Evolutionary conservation across 2,888 invertebrate genomes (phyloP).

Genomic region (Luperina nickerlii): DNA sequence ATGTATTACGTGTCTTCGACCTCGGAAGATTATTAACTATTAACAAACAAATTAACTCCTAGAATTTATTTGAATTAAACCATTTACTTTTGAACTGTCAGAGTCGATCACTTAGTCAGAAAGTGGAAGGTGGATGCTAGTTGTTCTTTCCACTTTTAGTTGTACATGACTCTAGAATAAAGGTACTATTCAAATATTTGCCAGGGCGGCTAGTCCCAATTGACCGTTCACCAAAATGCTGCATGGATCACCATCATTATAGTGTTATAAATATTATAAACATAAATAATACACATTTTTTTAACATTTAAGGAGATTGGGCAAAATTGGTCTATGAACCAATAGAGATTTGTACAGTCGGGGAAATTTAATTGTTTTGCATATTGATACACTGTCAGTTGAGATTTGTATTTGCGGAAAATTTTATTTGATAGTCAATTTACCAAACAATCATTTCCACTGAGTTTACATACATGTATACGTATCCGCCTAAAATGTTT

Average conservation of each 20-base stretch:
- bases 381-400: background rate
- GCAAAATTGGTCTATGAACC: slow-evolving; percentile 45
- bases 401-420: background rate
- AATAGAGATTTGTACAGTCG: slow-evolving; percentile 24
- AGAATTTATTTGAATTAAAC: background rate
- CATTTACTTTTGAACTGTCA: background rate
- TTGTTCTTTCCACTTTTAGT: background rate
- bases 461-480: background rate
- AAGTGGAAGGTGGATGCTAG: background rate
- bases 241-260: slow-evolving; percentile 35
- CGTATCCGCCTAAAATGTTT: background rate
- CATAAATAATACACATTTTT: slow-evolving; percentile 17
- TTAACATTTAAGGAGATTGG: slow-evolving; percentile 40
- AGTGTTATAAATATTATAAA: background rate
- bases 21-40: background rate
- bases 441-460: background rate
- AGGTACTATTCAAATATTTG: background rate
- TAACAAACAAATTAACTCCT: background rate
- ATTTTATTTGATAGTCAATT: background rate
- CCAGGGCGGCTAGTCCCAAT: background rate
- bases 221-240: background rate
- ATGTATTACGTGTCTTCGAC: background rate
- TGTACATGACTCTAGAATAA: background rate
- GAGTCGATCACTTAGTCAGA: background rate
- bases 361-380: background rate